Base-by-base conservation (phyloP, 92 coral and sea anemone genomes). In the Epizoanthus ramosus region DNA sequence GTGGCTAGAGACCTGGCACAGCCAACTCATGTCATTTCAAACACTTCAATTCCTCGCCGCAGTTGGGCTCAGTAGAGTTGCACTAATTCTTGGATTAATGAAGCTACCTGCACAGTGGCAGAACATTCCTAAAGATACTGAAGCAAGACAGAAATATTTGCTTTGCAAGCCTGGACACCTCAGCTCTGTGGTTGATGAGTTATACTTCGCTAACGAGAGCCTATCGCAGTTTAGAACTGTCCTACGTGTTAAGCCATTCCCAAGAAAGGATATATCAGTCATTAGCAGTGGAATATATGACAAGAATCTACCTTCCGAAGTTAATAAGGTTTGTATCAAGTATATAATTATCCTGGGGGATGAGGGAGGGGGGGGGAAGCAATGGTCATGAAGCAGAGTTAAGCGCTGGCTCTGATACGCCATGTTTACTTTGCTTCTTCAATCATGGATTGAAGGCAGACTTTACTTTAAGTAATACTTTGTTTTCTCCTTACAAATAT, bases 121-220 rank as follows among this genome's bases (percentile, higher is more conserved):
- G 5, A 79, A 68, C 14, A 79, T 89, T n/a, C 71, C 93, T 22
- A 76, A 74, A n/a, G 91, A 87, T 47, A 91, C 81, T 5, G 81
- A 76, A 18, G 91, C 90, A 22, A 77, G 98, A 33, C 94, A 89
- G 80, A 95, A 95, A 64, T 87, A 95, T 69, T 74, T 95, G 57
- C 69, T 86, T 56, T 95, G 98, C 54, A 95, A 91, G 71, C 95
- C 95, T 12, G 95, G 85, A 0, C 98, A 95, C 64, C 86, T 95
- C 53, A 95, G 97, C 80, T 85, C 98, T 6, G 98, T 90, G 17
- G 97, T 95, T 50, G 95, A 90, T 56, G 98, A 95, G 81, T 86
- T 84, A 66, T 95, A 76, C 87, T 95, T 93, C 67, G 88, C 92
- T 57, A 95, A 95, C 79, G 98, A 95, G 74, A 95, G 98, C 85